phyloP scores from a whole-genome alignment of 2,797 vertebrate species.

The Sebastes umbrosus region DNA sequence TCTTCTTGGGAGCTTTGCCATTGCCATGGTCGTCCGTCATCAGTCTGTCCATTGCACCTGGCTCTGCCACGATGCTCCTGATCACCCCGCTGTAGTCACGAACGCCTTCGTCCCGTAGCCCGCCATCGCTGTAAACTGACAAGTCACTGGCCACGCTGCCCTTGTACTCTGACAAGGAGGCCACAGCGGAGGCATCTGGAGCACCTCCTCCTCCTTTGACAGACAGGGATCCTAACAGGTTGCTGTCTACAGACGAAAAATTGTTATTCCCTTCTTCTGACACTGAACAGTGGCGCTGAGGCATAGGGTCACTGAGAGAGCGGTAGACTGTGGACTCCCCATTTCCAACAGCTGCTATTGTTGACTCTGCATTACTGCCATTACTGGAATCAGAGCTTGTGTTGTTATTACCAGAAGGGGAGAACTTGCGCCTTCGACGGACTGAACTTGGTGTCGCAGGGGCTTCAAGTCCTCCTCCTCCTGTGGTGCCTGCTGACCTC shows the following conservation, averaged over 20 bases:
- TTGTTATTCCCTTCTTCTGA: conserved; percentile 82
- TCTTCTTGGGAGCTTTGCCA: conserved; percentile 94
- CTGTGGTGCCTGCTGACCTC: conserved; percentile 42
- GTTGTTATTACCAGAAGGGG: conserved; percentile 83
- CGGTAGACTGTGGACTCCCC: conserved; percentile 85
- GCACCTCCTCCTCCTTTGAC: conserved; percentile 81
- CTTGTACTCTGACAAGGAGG: conserved; percentile 80
- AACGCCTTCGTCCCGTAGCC: conserved; percentile 76
- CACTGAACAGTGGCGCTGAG: conserved; percentile 86
- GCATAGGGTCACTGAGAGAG: conserved; percentile 98
- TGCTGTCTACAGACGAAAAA: conserved; percentile 92
- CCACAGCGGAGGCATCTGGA: conserved; percentile 73
- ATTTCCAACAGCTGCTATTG: conserved; percentile 57
- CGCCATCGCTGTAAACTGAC: conserved; percentile 90
- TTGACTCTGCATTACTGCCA: conserved; percentile 83
- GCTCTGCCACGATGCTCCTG: conserved; percentile 92
- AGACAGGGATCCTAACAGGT: conserved; percentile 91
- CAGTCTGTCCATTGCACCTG: conserved; percentile 89
- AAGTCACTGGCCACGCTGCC: conserved; percentile 92
- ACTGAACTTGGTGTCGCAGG: conserved; percentile 88
- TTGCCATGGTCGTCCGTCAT: conserved; percentile 87
- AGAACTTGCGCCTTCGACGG: conserved; percentile 92
- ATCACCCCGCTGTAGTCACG: conserved; percentile 92
- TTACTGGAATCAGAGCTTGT: conserved; percentile 86
- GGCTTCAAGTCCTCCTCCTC: conserved; percentile 77